A percentile compares a stretch with the other conserved stretches of the same genome.
Evolutionary conservation across 2,888 invertebrate genomes (phyloP).

Genomic region (Ophion ventricosus): DNA sequence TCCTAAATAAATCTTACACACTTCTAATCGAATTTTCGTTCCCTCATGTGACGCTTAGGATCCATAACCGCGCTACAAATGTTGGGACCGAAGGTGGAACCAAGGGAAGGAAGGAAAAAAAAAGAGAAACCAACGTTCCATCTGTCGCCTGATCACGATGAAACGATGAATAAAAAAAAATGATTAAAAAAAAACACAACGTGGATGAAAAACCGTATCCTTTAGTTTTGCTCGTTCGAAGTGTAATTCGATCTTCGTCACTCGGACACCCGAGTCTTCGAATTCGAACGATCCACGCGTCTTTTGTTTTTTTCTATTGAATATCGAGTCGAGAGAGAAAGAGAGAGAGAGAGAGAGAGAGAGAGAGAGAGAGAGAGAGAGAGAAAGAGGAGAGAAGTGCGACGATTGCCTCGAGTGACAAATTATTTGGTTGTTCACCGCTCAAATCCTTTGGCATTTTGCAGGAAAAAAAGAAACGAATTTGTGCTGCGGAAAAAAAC

Average conservation of each 20-base stretch:
- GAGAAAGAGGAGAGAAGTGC: background rate
- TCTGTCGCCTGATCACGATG: constrained; percentile 7
- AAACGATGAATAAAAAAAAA: constrained; percentile 3
- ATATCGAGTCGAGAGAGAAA: constrained; percentile 34
- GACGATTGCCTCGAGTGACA: constrained; percentile 10
- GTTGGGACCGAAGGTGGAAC: constrained; percentile 42
- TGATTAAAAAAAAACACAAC: constrained; percentile 15
- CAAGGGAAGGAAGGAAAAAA: background rate
- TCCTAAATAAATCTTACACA: constrained; percentile 43
- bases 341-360: too few relatives aligned
- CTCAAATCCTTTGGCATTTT: constrained; percentile 32
- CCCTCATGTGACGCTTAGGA: constrained; percentile 67
- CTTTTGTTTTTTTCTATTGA: constrained; percentile 36
- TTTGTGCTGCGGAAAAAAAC: background rate
- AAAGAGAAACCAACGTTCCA: constrained; percentile 26
- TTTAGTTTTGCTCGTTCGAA: constrained; percentile 39
- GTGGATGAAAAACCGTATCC: constrained; percentile 38
- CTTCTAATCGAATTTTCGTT: constrained; percentile 33
- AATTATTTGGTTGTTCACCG: background rate
- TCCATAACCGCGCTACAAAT: constrained; percentile 74
- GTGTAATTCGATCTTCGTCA: constrained; percentile 51
- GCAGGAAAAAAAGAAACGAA: background rate
- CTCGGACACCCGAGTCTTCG: constrained; percentile 43
- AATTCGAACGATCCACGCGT: constrained; percentile 41
- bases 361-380: too few relatives aligned